Base-by-base conservation (phyloP, 2,113 vertebrate species). In the Gavialis gangeticus region DNA sequence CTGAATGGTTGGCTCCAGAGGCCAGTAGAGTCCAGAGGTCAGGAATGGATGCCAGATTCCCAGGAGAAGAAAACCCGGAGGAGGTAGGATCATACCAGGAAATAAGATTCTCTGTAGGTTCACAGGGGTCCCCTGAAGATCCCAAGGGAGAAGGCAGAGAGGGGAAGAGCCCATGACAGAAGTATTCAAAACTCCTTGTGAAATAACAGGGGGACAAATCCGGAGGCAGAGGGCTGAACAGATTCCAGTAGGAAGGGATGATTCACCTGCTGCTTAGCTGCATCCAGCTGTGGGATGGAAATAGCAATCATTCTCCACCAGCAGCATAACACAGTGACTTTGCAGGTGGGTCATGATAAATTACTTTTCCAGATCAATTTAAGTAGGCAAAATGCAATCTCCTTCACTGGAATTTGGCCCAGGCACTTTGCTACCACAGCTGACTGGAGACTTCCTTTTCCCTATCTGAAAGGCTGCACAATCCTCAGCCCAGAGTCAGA, bases 321-420 rank as follows among this genome's bases (percentile, higher is more conserved):
- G 28, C 63, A 30, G 46, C 21, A 17, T 54, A 11, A 30, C 8
- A n/a, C 17, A 9, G 25, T 34, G 27, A 25, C 12, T 10, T 60
- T 16, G 5, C 10, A 55, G 3, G 3, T 3, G 27, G 71, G n/a
- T 92, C 93, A 69, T 82, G 17, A 19, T 0, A 0, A 82, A 7
- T 58, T 2, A 18, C 88, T 82, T 84, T 19, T 90, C 58, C 30
- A 28, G 79, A 64, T 69, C 1, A 8, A 10, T 27, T 7, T 0
- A 0, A 22, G 82, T 75, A 78, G 37, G 25, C 30, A 64, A 56
- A 46, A 1, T 75, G 62, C 18, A 22, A 55, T 55, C 9, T 67
- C 63, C 63, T 16, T 14, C 11, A 54, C 71, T 90, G 71, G 34
- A 59, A 56, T 76, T 1, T 5, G 56, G 56, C 12, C 59, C 82